A percentile compares a stretch with the other conserved stretches of the same genome.
Conservation (phyloP, 2,113 vertebrate genomes). For the Brachypteracias leptosomus region DNA sequence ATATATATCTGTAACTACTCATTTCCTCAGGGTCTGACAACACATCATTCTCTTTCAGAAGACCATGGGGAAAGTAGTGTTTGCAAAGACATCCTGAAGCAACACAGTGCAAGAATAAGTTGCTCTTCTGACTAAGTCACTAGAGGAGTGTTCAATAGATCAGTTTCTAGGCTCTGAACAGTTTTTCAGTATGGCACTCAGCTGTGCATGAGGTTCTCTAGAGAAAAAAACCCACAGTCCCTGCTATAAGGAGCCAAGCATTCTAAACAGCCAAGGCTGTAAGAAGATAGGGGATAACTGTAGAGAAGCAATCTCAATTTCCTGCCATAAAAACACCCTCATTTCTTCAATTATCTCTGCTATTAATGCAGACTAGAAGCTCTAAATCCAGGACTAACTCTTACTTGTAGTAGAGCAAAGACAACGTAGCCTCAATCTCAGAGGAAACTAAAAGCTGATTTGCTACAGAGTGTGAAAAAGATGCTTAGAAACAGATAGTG, state of each 20-base stretch:
- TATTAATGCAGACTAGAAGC: neutral
- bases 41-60: neutral
- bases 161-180: neutral
- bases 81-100: neutral
- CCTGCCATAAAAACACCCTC: neutral
- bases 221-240: neutral
- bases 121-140: neutral
- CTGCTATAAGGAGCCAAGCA: neutral
- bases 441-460: neutral
- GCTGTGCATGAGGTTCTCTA: neutral
- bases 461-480: neutral
- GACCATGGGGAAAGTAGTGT: neutral
- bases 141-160: neutral
- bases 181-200: neutral
- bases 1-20: neutral
- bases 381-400: neutral
- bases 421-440: neutral
- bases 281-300: neutral
- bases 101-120: neutral
- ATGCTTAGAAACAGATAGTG: neutral
- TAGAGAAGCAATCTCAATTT: neutral
- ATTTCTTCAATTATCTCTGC: neutral
- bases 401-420: neutral
- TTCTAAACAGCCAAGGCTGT: neutral
- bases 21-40: neutral